Conservation (phyloP, 2,888 invertebrate genomes). For the Caenorhabditis sulstoni region DNA sequence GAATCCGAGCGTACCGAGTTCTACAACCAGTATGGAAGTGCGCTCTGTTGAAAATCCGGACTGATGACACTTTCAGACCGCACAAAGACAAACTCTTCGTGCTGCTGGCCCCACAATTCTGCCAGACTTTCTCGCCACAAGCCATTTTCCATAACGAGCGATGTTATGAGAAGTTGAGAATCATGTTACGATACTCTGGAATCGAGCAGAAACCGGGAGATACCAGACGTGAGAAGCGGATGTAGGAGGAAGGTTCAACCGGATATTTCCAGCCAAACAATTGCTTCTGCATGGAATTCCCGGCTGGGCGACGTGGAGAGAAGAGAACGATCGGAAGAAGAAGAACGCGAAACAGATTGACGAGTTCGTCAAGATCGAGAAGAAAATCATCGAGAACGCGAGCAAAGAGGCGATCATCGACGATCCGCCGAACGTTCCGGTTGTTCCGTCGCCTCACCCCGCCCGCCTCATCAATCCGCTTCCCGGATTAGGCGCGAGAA, state of each 20-base stretch:
- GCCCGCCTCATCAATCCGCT: no score
- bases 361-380: slow-evolving; percentile 14
- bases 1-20: neutral
- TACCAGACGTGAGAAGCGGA: neutral
- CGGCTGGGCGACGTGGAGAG: slow-evolving; percentile 49
- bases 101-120: slow-evolving; percentile 56
- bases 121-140: slow-evolving; percentile 60
- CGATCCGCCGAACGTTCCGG: neutral
- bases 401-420: neutral
- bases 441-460: no score
- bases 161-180: slow-evolving; percentile 47
- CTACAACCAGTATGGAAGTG: neutral
- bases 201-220: slow-evolving; percentile 6
- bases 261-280: slow-evolving; percentile 30
- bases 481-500: no score
- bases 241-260: neutral
- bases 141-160: slow-evolving; percentile 63
- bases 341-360: slow-evolving; percentile 20
- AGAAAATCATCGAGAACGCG: slow-evolving; percentile 11
- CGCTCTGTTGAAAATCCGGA: neutral
- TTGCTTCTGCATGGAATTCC: slow-evolving; percentile 11
- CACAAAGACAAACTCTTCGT: slow-evolving; percentile 66
- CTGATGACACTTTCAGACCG: slow-evolving; percentile 50
- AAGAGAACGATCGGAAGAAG: slow-evolving; percentile 2
- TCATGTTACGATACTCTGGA: slow-evolving; percentile 37